Percentiles rank a stretch among this genome's conserved stretches.
phyloP scores from a whole-genome alignment of 1,140 invertebrate genomes.

The Hypothenemus hampei region DNA sequence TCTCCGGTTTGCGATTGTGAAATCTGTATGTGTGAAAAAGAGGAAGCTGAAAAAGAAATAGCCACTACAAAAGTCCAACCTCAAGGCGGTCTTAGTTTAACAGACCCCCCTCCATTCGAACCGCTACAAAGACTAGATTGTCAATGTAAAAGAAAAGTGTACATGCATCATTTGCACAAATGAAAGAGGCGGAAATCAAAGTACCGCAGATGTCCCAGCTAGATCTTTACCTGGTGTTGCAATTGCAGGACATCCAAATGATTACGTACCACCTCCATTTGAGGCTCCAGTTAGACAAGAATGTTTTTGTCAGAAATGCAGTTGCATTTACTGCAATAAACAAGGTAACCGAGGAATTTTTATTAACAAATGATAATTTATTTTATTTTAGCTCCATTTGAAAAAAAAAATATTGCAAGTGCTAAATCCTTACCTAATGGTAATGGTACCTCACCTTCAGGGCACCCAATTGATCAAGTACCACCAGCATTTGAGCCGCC shows the following conservation, averaged over 20 bases:
- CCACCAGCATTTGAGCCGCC: no score
- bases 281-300: constrained; percentile 16
- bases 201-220: no score
- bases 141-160: constrained; percentile 16
- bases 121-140: constrained; percentile 10
- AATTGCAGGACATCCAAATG: neutral
- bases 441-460: no score
- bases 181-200: neutral
- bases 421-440: no score
- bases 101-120: constrained; percentile 26
- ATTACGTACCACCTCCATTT: constrained; percentile 16
- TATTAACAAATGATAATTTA: no score
- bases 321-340: constrained; percentile 10
- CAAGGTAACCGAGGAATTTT: constrained; percentile 7
- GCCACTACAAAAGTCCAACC: no score
- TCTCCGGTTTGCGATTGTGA: neutral
- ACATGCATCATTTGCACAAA: constrained; percentile 8
- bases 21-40: neutral
- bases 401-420: no score
- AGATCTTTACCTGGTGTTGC: no score
- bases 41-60: neutral
- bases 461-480: no score
- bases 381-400: no score
- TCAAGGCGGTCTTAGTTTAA: neutral
- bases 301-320: constrained; percentile 11